Base-by-base conservation (phyloP, 2,113 vertebrate species). In the Puffinus mauretanicus region DNA sequence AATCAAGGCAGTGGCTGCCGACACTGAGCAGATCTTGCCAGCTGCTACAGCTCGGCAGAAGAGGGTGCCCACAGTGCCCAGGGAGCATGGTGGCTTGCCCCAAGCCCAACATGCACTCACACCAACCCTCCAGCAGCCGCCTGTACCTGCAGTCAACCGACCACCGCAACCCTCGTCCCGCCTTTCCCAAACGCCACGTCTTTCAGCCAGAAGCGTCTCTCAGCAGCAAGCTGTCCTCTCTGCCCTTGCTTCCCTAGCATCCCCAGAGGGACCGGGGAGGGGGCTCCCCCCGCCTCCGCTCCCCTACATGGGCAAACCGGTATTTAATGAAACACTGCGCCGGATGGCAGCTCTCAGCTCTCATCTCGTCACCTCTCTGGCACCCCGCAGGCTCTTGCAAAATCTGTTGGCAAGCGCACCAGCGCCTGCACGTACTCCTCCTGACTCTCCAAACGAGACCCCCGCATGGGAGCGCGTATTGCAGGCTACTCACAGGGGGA, bases 381-480 rank as follows among this genome's bases (percentile, higher is more conserved):
- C 71, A 92, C 18, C 71, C 88, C 2, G 5, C 51, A 36, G 85
- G 73, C 78, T 58, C 78, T 24, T 42, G 54, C 46, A n/a, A 25
- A 72, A 38, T 5, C 36, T 46, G 44, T 26, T 27, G 54, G 55
- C 80, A 22, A 64, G 58, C 2, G 2, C n/a, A 10, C 16, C 9
- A 6, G 25, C 3, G 0, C 24, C 70, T 34, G 65, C 4, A 47
- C 2, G 0, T 64, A 5, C 51, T 64, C 42, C 51, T 64, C 42
- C 34, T 16, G 77, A 11, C 20, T 34, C 72, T 75, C 67, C 13
- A 2, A 18, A n/a, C 0, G 1, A 86, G 62, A 52, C 24, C 16
- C 7, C 21, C 1, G 1, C 0, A 0, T 5, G 67, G 26, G 36
- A 75, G n/a, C 10, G 0, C 24, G 5, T 29, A 2, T 32, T 47